phyloP scores from a whole-genome alignment of 1,140 invertebrate genomes.

The Aphelinus atriplicis region DNA sequence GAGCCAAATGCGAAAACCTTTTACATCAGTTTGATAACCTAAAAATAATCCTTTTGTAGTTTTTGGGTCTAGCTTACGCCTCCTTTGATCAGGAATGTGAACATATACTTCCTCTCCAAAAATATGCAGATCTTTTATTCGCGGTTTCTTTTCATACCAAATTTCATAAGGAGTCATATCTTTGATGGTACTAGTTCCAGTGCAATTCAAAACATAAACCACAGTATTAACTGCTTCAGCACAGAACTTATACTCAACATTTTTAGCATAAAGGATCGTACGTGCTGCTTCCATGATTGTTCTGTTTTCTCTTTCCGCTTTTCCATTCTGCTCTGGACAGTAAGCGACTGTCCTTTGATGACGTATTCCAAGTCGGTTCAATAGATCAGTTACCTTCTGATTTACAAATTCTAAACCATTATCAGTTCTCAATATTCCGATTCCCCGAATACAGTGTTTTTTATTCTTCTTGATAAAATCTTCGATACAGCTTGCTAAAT shows the following conservation, averaged over 20 bases:
- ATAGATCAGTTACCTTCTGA: constrained; percentile 25
- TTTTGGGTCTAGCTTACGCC: not conserved
- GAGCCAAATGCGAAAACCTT: not conserved
- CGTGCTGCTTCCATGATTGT: constrained; percentile 58
- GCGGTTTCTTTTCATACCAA: constrained; percentile 48
- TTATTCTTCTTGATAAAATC: constrained; percentile 49
- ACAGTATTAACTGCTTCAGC: constrained; percentile 61
- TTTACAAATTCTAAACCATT: constrained; percentile 39
- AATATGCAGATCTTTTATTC: constrained; percentile 35
- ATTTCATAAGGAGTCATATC: constrained; percentile 52
- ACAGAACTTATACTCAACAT: constrained; percentile 50
- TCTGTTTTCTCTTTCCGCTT: constrained; percentile 52
- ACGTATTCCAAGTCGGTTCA: constrained; percentile 41
- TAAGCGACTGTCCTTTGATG: constrained; percentile 47
- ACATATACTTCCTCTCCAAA: constrained; percentile 30
- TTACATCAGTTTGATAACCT: not conserved
- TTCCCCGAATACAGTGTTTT: constrained; percentile 41
- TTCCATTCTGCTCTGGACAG: constrained; percentile 55
- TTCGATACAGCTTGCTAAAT: constrained; percentile 49
- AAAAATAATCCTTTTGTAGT: not conserved
- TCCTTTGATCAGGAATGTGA: constrained; percentile 23
- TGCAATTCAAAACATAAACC: constrained; percentile 44
- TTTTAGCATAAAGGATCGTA: constrained; percentile 52
- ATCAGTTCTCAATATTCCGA: constrained; percentile 45
- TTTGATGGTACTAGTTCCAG: constrained; percentile 50